phyloP scores from a whole-genome alignment of 2,113 vertebrate species.

The Meleagris gallopavo region DNA sequence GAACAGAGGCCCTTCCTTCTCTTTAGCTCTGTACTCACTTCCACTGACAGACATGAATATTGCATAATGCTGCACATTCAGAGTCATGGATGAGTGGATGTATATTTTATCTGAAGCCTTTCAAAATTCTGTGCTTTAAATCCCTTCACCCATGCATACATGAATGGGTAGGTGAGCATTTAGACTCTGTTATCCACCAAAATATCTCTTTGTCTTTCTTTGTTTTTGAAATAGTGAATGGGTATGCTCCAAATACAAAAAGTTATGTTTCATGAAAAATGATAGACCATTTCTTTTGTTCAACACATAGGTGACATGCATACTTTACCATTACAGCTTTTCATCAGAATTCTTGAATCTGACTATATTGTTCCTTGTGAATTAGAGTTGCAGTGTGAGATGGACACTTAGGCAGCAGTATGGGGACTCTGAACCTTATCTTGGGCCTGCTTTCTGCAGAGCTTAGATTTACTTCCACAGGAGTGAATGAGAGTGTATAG shows the following conservation, averaged over 20 bases:
- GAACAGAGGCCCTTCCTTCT: neutral
- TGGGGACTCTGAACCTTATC: rapidly evolving
- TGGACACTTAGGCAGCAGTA: neutral
- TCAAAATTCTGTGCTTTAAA: neutral
- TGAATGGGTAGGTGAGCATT: neutral
- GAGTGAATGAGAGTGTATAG: neutral
- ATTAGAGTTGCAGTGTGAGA: neutral
- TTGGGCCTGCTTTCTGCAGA: neutral
- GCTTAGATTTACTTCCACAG: neutral
- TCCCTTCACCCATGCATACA: neutral
- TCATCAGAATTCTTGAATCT: neutral
- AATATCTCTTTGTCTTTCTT: neutral
- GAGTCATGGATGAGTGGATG: neutral
- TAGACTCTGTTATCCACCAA: rapidly evolving
- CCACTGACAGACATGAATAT: neutral
- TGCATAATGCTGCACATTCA: neutral
- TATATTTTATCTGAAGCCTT: neutral
- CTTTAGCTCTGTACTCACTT: neutral
- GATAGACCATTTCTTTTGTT: neutral
- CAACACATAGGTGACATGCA: neutral
- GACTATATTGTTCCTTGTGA: neutral
- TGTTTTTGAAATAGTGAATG: neutral
- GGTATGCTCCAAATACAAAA: neutral
- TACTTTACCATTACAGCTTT: neutral
- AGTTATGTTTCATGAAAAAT: neutral